Conservation (phyloP, 2,888 invertebrate species). For the Cheilosia impressa region DNA sequence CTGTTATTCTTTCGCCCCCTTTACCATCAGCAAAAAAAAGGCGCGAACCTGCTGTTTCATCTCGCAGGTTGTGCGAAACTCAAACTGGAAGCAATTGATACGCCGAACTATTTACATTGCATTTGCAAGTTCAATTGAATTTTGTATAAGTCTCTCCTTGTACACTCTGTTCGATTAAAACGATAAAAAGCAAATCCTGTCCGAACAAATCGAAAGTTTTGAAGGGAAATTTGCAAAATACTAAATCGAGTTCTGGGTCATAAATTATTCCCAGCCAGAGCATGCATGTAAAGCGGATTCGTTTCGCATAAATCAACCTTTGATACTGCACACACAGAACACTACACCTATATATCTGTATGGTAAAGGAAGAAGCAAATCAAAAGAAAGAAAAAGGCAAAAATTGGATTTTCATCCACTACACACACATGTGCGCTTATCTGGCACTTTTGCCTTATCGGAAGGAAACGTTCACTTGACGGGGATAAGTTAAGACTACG, state of each 20-base stretch:
- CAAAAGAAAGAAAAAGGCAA: constrained; percentile 15
- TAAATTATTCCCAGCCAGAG: constrained; percentile 67
- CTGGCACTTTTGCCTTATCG: constrained; percentile 71
- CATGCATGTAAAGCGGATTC: constrained; percentile 71
- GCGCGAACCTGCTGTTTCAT: background rate
- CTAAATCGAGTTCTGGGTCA: constrained; percentile 60
- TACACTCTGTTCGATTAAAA: constrained; percentile 10
- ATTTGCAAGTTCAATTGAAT: constrained; percentile 29
- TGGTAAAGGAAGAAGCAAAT: constrained; percentile 37
- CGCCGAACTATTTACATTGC: constrained; percentile 4
- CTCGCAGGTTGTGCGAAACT: constrained; percentile 5
- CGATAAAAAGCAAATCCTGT: constrained; percentile 26
- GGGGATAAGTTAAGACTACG: constrained; percentile 68
- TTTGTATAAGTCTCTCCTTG: background rate
- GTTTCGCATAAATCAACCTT: constrained; percentile 75
- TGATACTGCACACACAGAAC: constrained; percentile 59
- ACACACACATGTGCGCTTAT: constrained; percentile 46
- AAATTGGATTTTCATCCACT: constrained; percentile 70
- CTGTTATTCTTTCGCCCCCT: constrained; percentile 7
- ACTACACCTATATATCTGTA: background rate
- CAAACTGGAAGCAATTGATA: constrained; percentile 31
- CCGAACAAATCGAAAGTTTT: constrained; percentile 49
- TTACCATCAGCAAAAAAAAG: background rate
- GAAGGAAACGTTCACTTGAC: constrained; percentile 58
- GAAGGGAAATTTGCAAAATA: constrained; percentile 61